Conservation (phyloP, 2,888 invertebrate genomes). For the Oeneis ivallda region DNA sequence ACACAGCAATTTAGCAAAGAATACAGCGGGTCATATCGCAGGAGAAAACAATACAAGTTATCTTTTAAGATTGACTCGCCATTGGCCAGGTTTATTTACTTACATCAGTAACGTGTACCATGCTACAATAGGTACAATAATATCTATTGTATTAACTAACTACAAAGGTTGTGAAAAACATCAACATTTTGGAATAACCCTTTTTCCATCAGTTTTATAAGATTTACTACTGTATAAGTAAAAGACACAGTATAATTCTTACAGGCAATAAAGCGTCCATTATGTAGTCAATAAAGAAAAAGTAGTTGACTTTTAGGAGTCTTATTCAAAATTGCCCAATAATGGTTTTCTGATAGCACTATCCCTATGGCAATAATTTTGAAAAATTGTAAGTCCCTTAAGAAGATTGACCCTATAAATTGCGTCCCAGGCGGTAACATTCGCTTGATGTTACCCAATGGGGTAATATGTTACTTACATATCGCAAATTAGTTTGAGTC, state of each 20-base stretch:
- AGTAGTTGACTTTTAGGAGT: slow-evolving; percentile 19
- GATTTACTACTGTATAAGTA: slow-evolving; percentile 12
- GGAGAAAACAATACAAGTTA: slow-evolving; percentile 4
- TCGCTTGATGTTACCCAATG: slow-evolving; percentile 11
- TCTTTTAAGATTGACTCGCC: not conserved
- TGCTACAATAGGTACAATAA: too few relatives aligned
- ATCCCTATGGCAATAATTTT: slow-evolving; percentile 20
- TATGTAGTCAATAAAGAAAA: slow-evolving; percentile 24
- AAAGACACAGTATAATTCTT: slow-evolving; percentile 18
- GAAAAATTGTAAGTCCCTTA: slow-evolving; percentile 16
- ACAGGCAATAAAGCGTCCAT: slow-evolving; percentile 14
- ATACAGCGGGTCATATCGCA: slow-evolving; percentile 3
- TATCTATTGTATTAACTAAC: too few relatives aligned
- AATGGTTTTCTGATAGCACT: slow-evolving; percentile 20
- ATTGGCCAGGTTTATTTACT: too few relatives aligned
- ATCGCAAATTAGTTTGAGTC: slow-evolving; percentile 9
- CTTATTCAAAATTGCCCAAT: slow-evolving; percentile 16
- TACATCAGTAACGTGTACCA: too few relatives aligned
- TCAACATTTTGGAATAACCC: not conserved
- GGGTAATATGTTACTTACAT: slow-evolving; percentile 9
- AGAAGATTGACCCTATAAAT: slow-evolving; percentile 22
- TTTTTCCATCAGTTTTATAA: slow-evolving; percentile 12
- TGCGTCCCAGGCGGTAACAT: slow-evolving; percentile 10
- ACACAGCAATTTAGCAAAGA: slow-evolving; percentile 10
- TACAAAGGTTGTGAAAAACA: not conserved